These are phyloP conservation scores for Pagetopsis macropterus DNA, from an alignment of 2,797 vertebrate genomes.

Conservation along the genomic window DNA sequence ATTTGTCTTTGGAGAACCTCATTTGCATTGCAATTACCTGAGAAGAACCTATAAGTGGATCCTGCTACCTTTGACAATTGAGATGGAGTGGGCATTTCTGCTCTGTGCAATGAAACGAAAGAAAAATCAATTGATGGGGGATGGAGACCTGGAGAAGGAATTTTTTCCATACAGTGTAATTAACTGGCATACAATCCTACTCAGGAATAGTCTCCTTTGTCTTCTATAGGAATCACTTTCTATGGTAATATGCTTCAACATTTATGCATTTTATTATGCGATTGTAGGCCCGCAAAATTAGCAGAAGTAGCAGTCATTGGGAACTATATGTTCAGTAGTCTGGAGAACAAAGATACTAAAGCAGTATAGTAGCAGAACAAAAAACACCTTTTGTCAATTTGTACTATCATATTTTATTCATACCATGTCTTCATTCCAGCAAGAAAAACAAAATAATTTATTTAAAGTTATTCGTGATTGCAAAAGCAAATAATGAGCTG, in stretches of 20 bases:
- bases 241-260: slow-evolving; percentile 35
- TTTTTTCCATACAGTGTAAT: slow-evolving; percentile 48
- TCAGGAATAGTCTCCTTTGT: slow-evolving; percentile 27
- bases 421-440: neutral
- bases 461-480: neutral
- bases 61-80: slow-evolving; percentile 69
- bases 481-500: no score
- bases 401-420: neutral
- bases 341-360: neutral
- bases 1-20: slow-evolving; percentile 75
- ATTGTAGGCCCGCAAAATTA: slow-evolving; percentile 9
- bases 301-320: neutral
- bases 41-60: slow-evolving; percentile 75
- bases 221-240: slow-evolving; percentile 35
- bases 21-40: slow-evolving; percentile 79
- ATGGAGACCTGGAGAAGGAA: slow-evolving; percentile 39
- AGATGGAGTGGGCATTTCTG: slow-evolving; percentile 67
- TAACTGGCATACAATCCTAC: slow-evolving; percentile 39
- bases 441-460: no score
- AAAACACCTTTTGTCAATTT: neutral
- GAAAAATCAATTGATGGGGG: slow-evolving; percentile 60
- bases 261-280: slow-evolving; percentile 6
- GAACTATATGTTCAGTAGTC: neutral
- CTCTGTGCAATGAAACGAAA: slow-evolving; percentile 55
- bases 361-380: no score